These are phyloP conservation scores for Phasianus colchicus DNA, from an alignment of 2,113 vertebrate species.

Conservation along the genomic window DNA sequence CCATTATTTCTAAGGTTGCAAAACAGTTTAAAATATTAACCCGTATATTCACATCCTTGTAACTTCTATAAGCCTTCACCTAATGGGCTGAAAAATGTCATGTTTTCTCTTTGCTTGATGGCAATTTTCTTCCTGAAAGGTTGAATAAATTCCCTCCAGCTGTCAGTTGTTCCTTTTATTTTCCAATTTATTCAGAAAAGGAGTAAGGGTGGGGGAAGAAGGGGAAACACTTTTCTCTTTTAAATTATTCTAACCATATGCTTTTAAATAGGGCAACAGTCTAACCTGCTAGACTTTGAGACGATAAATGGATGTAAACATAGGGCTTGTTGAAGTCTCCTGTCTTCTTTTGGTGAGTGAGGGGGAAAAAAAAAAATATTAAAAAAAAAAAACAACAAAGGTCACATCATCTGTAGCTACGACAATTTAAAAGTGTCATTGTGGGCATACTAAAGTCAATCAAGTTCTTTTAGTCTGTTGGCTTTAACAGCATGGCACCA, in stretches of 20 bases:
- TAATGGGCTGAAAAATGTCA: background rate
- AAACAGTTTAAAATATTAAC: conserved; percentile 12
- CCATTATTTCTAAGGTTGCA: background rate
- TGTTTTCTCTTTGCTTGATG: background rate
- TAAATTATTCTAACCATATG: background rate
- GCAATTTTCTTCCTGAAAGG: background rate
- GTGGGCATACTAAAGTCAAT: background rate
- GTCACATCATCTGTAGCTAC: background rate
- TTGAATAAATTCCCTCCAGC: background rate
- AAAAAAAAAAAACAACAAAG: background rate
- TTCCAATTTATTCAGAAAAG: background rate
- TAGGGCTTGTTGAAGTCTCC: background rate
- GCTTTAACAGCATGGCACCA: background rate
- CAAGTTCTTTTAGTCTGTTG: background rate
- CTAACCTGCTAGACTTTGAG: background rate
- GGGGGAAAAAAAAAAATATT: background rate
- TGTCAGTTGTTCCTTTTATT: background rate
- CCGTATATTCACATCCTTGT: background rate
- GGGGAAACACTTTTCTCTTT: background rate
- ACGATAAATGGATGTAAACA: background rate
- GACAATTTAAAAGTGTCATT: background rate
- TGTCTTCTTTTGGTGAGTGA: background rate
- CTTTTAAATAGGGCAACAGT: background rate
- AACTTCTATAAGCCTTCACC: background rate
- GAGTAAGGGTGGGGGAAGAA: background rate